Base-by-base conservation (phyloP, 2,888 invertebrate genomes). In the Parochlus steinenii region DNA sequence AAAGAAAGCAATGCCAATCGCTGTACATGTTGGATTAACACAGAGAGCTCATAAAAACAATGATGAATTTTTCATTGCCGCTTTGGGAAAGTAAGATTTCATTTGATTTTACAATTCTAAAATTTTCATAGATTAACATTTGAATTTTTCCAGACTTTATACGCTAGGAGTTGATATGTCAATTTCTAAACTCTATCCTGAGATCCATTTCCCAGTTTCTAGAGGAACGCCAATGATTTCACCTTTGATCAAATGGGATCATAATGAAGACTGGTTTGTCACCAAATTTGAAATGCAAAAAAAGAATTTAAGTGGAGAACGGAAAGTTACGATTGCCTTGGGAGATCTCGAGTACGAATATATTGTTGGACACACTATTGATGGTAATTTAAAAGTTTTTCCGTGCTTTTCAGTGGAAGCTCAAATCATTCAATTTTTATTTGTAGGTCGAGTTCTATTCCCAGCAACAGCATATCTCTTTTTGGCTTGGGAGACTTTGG, bases 381-480 rank as follows among this genome's bases (percentile, higher is more conserved):
- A 92, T 55, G 85, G 89, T 69, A 58, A 70, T 63, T 37, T 15
- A 11, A 33, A 36, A 5, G 6, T 8, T 6, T 10, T 10, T 10
- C 10, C 14, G n/a, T n/a, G 3, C 20, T 26, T 15, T 6, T 32
- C 11, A 19, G 7, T 8, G 7, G 15, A 17, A 25, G 20, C 19
- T 11, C 27, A 12, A 19, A 28, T 4, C 2, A 10, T 25, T 38
- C 20, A 22, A n/a, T 25, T 16, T 24, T 29, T 33, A 32, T 18
- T 29, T 44, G 14, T 42, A 67, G 78, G 76, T 6, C 69, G 83
- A 40, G 75, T 78, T 47, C 54, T 85, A 2, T 74, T 80, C 47
- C 90, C 90, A 1, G 89, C 89, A 0, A 86, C 87, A 2, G 80
- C 78, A n/a, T 86, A 86, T 52, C 58, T 90, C 46, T 62, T 66